These are phyloP conservation scores for Neelides folsomi DNA, from an alignment of 2,888 invertebrate species.

Conservation along the genomic window DNA sequence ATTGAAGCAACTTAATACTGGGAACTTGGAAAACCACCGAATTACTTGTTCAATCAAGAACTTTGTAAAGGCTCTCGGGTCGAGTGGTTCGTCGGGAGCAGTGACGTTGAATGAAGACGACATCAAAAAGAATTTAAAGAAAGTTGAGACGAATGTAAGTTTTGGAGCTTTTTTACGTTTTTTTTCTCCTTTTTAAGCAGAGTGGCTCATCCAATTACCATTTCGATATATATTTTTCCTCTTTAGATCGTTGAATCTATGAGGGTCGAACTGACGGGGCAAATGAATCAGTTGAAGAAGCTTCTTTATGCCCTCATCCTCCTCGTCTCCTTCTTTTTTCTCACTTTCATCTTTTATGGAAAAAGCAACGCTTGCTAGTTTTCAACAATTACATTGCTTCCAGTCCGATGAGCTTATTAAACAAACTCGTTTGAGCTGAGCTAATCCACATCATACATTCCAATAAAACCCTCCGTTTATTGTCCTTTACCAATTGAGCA, in stretches of 20 bases:
- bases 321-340: slow-evolving; percentile 5
- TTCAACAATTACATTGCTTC: too few species aligned
- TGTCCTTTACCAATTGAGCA: too few species aligned
- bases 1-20: too few species aligned
- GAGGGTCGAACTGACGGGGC: slow-evolving; percentile 4
- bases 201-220: neutral
- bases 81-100: too few species aligned
- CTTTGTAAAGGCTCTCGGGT: too few species aligned
- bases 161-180: neutral
- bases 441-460: too few species aligned
- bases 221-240: neutral
- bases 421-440: too few species aligned
- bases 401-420: too few species aligned
- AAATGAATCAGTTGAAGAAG: slow-evolving; percentile 4
- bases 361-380: too few species aligned
- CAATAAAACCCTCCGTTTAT: too few species aligned
- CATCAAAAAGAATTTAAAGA: slow-evolving; percentile 24
- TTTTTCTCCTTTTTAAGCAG: neutral
- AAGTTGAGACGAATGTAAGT: slow-evolving; percentile 30
- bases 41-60: too few species aligned
- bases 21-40: too few species aligned
- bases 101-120: slow-evolving; percentile 30
- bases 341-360: neutral
- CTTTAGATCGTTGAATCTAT: slow-evolving; percentile 13
- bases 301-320: slow-evolving; percentile 9